Conservation (phyloP, 2,888 invertebrate genomes). For the Melanostoma scalare region DNA sequence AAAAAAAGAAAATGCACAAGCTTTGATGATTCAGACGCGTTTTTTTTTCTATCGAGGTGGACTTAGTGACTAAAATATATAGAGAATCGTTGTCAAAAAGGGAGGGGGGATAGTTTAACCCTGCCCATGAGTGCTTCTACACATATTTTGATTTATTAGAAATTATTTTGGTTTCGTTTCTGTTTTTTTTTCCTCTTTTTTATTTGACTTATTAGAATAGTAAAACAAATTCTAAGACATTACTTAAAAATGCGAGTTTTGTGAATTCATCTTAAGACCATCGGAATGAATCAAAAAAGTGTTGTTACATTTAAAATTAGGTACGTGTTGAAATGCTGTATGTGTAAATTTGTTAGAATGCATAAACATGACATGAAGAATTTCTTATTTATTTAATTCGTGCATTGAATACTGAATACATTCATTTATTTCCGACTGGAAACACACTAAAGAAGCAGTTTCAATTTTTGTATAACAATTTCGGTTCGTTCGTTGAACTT, state of each 20-base stretch:
- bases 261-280: constrained; percentile 60
- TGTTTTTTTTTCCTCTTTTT: constrained; percentile 23
- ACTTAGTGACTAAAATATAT: constrained; percentile 36
- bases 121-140: constrained; percentile 1
- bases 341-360: no score
- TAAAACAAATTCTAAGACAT: constrained; percentile 61
- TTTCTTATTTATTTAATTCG: no score
- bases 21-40: constrained; percentile 56
- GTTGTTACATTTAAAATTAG: constrained; percentile 12
- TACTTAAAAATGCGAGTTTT: constrained; percentile 51
- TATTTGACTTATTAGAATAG: constrained; percentile 20
- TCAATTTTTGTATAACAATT: no score
- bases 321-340: no score
- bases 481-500: no score
- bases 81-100: constrained; percentile 20
- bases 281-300: neutral
- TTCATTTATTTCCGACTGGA: no score
- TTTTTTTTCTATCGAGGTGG: constrained; percentile 14
- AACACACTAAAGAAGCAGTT: no score
- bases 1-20: constrained; percentile 15
- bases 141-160: neutral
- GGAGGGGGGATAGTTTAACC: neutral
- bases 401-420: no score
- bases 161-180: constrained; percentile 40
- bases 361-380: no score